Percentiles rank a stretch among this genome's conserved stretches.
phyloP scores from a whole-genome alignment of 2,113 vertebrate genomes.

The Balaenoptera acutorostrata region DNA sequence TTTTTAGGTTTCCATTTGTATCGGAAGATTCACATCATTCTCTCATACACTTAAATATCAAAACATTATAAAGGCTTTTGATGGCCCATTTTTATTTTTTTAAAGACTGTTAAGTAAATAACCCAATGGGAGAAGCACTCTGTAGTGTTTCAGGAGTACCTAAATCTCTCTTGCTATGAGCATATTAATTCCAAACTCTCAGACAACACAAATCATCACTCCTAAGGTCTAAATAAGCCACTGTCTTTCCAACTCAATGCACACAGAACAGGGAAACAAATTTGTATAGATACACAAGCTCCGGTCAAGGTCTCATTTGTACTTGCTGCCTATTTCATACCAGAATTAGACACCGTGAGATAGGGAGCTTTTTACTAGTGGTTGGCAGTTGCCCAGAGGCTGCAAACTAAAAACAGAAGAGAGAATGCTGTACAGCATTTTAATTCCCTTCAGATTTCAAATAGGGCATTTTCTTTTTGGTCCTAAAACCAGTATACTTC shows the following conservation, averaged over 20 bases:
- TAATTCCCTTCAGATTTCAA: slow-evolving; percentile 76
- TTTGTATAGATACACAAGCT: slow-evolving; percentile 55
- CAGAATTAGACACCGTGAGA: slow-evolving; percentile 58
- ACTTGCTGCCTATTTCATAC: slow-evolving; percentile 53
- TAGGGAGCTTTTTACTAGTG: slow-evolving; percentile 68
- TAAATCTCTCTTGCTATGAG: not conserved
- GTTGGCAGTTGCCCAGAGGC: slow-evolving; percentile 67
- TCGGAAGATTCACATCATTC: not conserved
- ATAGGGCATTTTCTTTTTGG: slow-evolving; percentile 62
- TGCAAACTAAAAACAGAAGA: slow-evolving; percentile 67
- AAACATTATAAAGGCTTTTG: not conserved
- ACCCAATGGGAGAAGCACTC: not conserved
- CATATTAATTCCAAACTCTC: slow-evolving; percentile 29
- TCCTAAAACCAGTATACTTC: slow-evolving; percentile 46
- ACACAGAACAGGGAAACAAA: slow-evolving; percentile 40
- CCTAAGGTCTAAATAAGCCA: slow-evolving; percentile 30
- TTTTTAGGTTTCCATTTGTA: not conserved
- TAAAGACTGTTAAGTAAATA: not conserved
- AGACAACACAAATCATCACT: slow-evolving; percentile 12
- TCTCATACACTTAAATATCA: not conserved
- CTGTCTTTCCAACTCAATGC: slow-evolving; percentile 13
- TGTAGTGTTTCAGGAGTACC: not conserved
- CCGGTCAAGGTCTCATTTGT: slow-evolving; percentile 63
- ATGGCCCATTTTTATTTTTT: not conserved
- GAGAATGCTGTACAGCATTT: slow-evolving; percentile 65